Evolutionary conservation across 1,140 invertebrate species (phyloP).

Genomic region (Bilobella aurantiaca): DNA sequence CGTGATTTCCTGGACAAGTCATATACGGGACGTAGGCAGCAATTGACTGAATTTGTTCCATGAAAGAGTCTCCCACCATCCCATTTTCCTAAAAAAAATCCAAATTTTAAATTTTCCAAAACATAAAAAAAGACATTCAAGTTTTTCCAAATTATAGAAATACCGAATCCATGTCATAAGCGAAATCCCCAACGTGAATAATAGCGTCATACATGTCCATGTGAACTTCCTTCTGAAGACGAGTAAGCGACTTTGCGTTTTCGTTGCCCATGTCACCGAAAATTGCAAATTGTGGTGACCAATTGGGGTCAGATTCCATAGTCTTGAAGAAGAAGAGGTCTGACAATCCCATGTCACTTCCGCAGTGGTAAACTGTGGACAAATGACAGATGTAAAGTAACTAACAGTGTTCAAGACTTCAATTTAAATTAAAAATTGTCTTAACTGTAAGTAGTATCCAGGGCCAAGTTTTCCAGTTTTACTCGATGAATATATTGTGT

Average conservation of each 20-base stretch:
- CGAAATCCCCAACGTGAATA: conserved; percentile 90
- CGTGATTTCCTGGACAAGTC: conserved; percentile 80
- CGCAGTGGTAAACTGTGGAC: conserved; percentile 66
- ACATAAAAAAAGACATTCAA: not conserved
- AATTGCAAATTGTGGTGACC: conserved; percentile 69
- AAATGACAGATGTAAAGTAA: too few relatives aligned
- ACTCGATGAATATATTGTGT: conserved; percentile 73
- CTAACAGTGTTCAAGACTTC: not conserved
- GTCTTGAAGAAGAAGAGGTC: conserved; percentile 63
- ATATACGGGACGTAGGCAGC: conserved; percentile 83
- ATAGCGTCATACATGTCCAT: conserved; percentile 71
- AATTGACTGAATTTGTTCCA: conserved; percentile 69
- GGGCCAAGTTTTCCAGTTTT: conserved; percentile 47
- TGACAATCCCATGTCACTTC: conserved; percentile 69
- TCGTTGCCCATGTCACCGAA: conserved; percentile 47
- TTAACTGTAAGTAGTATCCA: conserved; percentile 53
- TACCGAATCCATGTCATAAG: conserved; percentile 82
- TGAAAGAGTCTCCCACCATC: conserved; percentile 73
- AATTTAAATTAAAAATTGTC: conserved; percentile 12
- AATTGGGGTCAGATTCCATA: conserved; percentile 48
- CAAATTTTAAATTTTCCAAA: too few relatives aligned
- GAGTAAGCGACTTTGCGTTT: conserved; percentile 54
- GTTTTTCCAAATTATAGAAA: not conserved
- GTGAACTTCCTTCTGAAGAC: conserved; percentile 70
- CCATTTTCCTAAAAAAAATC: conserved; percentile 50